These are phyloP conservation scores for Nomada hirtipes DNA, from an alignment of 2,888 invertebrate genomes.

Conservation along the genomic window DNA sequence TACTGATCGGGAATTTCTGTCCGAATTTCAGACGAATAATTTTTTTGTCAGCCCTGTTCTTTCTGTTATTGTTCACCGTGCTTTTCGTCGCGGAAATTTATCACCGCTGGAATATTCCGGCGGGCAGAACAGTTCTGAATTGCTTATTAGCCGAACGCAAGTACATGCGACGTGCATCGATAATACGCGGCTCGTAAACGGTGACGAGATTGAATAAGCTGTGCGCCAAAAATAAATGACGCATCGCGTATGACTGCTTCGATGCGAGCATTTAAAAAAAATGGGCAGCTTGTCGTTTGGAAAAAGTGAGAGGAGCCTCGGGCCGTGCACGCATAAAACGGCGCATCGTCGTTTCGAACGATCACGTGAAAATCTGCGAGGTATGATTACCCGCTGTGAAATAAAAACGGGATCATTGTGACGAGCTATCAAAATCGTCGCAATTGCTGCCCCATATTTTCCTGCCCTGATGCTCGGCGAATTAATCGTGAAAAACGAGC, in stretches of 20 bases:
- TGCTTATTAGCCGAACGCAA: too few relatives aligned
- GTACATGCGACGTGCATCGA: too few relatives aligned
- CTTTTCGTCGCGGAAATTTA: too few relatives aligned
- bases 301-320: background rate
- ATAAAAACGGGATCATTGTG: conserved; percentile 9
- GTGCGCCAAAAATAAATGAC: background rate
- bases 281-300: background rate
- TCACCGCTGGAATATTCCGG: too few relatives aligned
- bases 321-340: background rate
- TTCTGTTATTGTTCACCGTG: too few relatives aligned
- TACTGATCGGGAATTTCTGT: background rate
- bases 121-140: too few relatives aligned
- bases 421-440: conserved; percentile 4
- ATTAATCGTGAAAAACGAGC: conserved; percentile 9
- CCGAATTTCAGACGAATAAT: background rate
- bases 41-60: too few relatives aligned
- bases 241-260: background rate
- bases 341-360: background rate
- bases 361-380: background rate
- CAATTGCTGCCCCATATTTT: background rate
- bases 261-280: conserved; percentile 1
- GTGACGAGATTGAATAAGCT: conserved; percentile 1
- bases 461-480: background rate
- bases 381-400: conserved; percentile 16
- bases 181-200: background rate